These are phyloP conservation scores for Agrilus planipennis DNA, from an alignment of 1,140 invertebrate genomes.

Conservation along the genomic window DNA sequence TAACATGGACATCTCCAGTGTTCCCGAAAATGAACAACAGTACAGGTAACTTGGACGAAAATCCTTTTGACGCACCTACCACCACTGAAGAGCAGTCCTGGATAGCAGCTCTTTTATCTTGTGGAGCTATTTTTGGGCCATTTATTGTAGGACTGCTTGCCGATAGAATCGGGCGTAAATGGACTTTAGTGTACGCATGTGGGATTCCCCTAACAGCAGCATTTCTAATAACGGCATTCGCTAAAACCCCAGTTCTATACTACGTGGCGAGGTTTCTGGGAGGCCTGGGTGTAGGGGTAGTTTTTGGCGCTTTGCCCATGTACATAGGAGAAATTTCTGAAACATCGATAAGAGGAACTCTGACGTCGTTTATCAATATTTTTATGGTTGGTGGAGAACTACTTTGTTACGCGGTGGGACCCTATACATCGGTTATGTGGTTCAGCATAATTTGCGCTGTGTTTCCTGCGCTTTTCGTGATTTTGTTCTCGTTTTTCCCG, in stretches of 20 bases:
- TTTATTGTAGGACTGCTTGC: slow-evolving; percentile 25
- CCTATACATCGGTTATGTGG: slow-evolving; percentile 40
- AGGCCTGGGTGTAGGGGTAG: slow-evolving; percentile 33
- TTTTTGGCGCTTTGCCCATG: slow-evolving; percentile 36
- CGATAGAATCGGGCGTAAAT: slow-evolving; percentile 34
- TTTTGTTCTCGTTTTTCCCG: slow-evolving; percentile 39
- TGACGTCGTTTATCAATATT: slow-evolving; percentile 14
- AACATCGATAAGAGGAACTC: slow-evolving; percentile 13
- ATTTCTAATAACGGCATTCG: slow-evolving; percentile 53
- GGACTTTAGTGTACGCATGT: slow-evolving; percentile 34
- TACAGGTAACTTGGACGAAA: slow-evolving; percentile 11
- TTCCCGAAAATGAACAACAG: slow-evolving; percentile 36
- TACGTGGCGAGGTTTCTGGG: slow-evolving; percentile 29
- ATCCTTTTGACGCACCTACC: slow-evolving; percentile 27
- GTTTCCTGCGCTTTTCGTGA: slow-evolving; percentile 38
- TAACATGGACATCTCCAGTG: slow-evolving; percentile 63
- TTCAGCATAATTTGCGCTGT: slow-evolving; percentile 36
- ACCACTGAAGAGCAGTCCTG: slow-evolving; percentile 50
- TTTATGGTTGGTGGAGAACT: slow-evolving; percentile 10
- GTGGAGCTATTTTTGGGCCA: slow-evolving; percentile 58
- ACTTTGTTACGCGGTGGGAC: slow-evolving; percentile 43
- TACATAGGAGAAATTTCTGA: slow-evolving; percentile 39
- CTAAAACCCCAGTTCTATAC: slow-evolving; percentile 27
- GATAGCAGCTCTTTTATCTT: slow-evolving; percentile 65
- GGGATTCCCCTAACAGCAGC: slow-evolving; percentile 56